Evolutionary conservation across 2,888 invertebrate genomes (phyloP).

Genomic region (Andrena dorsata): DNA sequence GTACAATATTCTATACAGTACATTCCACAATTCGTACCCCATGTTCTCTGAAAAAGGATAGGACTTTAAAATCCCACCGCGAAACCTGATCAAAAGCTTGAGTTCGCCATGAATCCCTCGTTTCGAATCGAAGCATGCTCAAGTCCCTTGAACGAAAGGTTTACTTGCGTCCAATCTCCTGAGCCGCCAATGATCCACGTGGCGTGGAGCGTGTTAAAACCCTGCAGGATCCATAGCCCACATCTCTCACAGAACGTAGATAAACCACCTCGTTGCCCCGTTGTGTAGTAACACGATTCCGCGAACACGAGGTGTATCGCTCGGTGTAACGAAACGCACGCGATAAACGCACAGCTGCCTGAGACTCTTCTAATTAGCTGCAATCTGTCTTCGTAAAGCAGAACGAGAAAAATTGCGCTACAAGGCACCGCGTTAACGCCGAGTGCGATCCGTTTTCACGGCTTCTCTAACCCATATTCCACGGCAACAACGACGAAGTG

Average conservation of each 20-base stretch:
- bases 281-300: conserved; percentile 49
- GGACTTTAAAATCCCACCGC: too few relatives aligned
- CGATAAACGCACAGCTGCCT: conserved; percentile 23
- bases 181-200: too few relatives aligned
- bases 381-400: conserved; percentile 55
- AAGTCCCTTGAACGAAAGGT: too few relatives aligned
- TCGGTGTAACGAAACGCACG: conserved; percentile 25
- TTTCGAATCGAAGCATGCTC: too few relatives aligned
- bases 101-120: too few relatives aligned
- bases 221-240: conserved; percentile 14
- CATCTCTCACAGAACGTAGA: conserved; percentile 5
- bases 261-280: conserved; percentile 21
- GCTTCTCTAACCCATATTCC: conserved; percentile 55
- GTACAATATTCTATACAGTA: too few relatives aligned
- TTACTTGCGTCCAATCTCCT: too few relatives aligned
- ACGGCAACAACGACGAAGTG: conserved; percentile 22
- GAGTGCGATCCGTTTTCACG: conserved; percentile 54
- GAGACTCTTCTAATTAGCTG: conserved; percentile 55
- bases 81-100: too few relatives aligned
- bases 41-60: too few relatives aligned
- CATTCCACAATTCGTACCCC: too few relatives aligned
- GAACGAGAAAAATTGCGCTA: conserved; percentile 57
- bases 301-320: conserved; percentile 30
- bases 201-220: too few relatives aligned
- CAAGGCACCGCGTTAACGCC: conserved; percentile 55